These are phyloP conservation scores for Hystrix brachyura DNA, from an alignment of 2,113 vertebrate species.

Conservation along the genomic window DNA sequence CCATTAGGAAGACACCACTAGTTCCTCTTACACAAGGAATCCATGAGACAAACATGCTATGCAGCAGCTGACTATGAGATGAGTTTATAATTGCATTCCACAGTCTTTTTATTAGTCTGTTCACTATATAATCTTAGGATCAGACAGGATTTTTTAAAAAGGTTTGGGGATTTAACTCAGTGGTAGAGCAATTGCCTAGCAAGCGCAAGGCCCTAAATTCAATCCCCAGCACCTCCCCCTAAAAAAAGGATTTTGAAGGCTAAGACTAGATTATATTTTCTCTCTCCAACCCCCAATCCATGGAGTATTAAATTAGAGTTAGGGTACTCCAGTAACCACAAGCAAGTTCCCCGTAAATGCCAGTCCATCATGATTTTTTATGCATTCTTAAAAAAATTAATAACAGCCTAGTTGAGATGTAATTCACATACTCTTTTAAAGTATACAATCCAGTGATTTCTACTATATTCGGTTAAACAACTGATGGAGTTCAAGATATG, in stretches of 20 bases:
- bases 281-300: background rate
- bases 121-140: background rate
- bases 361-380: background rate
- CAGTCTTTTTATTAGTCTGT: background rate
- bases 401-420: background rate
- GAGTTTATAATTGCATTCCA: background rate
- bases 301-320: background rate
- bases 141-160: background rate
- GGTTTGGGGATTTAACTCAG: no score
- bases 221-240: no score
- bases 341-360: background rate
- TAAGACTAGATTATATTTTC: background rate
- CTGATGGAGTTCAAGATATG: background rate
- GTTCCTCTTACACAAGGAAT: background rate
- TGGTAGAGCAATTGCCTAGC: no score
- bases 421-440: background rate
- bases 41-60: background rate
- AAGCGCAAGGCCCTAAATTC: no score
- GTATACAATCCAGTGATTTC: background rate
- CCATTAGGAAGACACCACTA: background rate
- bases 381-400: background rate
- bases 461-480: background rate
- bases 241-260: background rate
- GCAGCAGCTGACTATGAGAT: background rate
- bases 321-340: background rate